Base-by-base conservation (phyloP, 1,140 invertebrate genomes). In the Tetraneura akinire region DNA sequence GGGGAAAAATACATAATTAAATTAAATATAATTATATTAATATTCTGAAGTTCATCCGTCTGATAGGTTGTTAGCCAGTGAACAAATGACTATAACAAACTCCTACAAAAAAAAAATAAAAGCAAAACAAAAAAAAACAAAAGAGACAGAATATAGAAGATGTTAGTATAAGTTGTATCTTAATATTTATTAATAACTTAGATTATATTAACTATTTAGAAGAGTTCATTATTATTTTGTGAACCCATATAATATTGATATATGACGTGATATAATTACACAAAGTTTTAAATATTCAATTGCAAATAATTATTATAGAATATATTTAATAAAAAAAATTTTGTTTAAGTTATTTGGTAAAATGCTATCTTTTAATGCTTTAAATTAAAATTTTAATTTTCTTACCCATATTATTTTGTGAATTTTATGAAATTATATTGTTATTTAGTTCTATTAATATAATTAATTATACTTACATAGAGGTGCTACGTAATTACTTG, bases 401-500 rank as follows among this genome's bases (percentile, higher is more conserved):
- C 55, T 60, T 60, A 8, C 18, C 18, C 29, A 32, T 0, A 62
- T 32, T 32, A 18, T n/a, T n/a, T 29, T n/a, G 37, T 9, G 14
- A 23, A 68, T 16, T 23, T 13, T 14, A 68, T 16, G 42, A 23
- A 26, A 68, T 23, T 11, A n/a, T 23, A 26, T 47, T 47, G 23
- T 47, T 68, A 47, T 47, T 4, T 68, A 68, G 4, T 47, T 23
- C 23, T 49, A 26, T 29, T 29, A 49, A 29, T 29, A 10, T 23
- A 26, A 26, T 51, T 71, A 45, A 90, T 89, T 90, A 87, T 26
- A 90, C 89, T 90, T 87, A 89, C 90, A 91, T 83, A 90, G 86
- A 74, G 89, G 86, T 83, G 90, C 88, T 80, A 96, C 94, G 87
- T 96, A 97, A 87, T 96, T 97, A 86, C 94, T 95, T 29, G 95